Evolutionary conservation across 2,797 vertebrate species (phyloP).

Genomic region (Lithobates pipiens): DNA sequence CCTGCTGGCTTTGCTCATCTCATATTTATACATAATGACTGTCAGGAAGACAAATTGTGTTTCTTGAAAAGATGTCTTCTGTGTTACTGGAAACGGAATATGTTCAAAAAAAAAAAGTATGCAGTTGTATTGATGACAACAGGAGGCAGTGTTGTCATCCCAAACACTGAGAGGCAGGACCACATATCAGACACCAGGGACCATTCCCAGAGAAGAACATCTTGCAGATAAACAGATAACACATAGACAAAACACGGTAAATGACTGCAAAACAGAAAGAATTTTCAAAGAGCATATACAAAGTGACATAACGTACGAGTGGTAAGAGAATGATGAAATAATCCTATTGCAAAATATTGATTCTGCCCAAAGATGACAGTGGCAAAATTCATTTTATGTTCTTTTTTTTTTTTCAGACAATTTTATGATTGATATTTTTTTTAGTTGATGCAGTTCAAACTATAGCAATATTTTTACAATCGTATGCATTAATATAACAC

Average conservation of each 20-base stretch:
- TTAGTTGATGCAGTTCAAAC: neutral
- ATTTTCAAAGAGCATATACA: neutral
- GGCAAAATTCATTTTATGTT: too few species aligned
- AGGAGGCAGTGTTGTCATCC: neutral
- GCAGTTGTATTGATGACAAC: neutral
- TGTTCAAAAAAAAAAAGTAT: neutral
- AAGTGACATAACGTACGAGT: neutral
- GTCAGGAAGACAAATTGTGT: too few species aligned
- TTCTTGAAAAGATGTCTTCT: neutral
- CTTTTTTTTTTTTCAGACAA: too few species aligned
- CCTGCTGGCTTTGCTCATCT: neutral
- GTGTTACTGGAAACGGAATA: neutral
- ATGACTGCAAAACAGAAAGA: neutral
- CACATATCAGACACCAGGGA: neutral
- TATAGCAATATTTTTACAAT: constrained; percentile 42
- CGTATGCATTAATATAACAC: constrained; percentile 50
- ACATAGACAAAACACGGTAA: neutral
- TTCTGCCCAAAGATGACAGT: too few species aligned
- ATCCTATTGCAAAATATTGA: too few species aligned
- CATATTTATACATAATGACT: neutral
- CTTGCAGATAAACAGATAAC: constrained; percentile 67
- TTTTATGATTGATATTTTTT: neutral
- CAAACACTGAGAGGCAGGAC: neutral
- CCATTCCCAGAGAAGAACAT: constrained; percentile 15
- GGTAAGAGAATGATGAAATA: too few species aligned